Percentiles rank a stretch among this genome's conserved stretches.
These are phyloP conservation scores for Cinara cedri DNA, from an alignment of 2,888 invertebrate genomes.

Conservation along the genomic window DNA sequence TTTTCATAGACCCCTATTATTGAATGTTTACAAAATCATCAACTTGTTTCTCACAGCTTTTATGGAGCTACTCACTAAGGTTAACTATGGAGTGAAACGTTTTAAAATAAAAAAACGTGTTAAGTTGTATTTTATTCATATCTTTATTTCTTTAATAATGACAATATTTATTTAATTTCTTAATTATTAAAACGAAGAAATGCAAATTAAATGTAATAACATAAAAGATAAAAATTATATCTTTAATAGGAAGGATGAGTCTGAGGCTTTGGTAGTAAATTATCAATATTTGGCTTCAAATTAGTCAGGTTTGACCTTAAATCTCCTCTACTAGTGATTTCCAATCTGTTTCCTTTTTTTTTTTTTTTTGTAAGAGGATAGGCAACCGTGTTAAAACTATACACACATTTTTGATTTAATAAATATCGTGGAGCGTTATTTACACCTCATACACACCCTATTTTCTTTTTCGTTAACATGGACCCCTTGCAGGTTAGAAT, in stretches of 20 bases:
- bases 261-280: conserved; percentile 10
- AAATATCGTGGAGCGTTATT: no score
- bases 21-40: no score
- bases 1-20: no score
- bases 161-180: no score
- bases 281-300: neutral
- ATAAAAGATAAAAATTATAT: neutral
- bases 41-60: no score
- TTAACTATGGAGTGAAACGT: neutral
- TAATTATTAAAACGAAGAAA: neutral
- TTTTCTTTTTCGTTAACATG: no score
- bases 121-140: neutral
- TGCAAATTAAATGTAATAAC: neutral
- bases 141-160: neutral
- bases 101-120: neutral
- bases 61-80: neutral
- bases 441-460: no score
- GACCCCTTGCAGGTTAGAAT: no score
- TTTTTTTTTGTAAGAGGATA: conserved; percentile 57
- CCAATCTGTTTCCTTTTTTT: conserved; percentile 55
- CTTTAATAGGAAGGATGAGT: neutral
- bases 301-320: neutral
- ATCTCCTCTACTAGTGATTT: neutral
- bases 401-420: neutral
- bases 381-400: conserved; percentile 39